A percentile compares a stretch with the other conserved stretches of the same genome.
These are phyloP conservation scores for Myotis findleyi DNA, from an alignment of 2,797 vertebrate genomes.

Conservation along the genomic window DNA sequence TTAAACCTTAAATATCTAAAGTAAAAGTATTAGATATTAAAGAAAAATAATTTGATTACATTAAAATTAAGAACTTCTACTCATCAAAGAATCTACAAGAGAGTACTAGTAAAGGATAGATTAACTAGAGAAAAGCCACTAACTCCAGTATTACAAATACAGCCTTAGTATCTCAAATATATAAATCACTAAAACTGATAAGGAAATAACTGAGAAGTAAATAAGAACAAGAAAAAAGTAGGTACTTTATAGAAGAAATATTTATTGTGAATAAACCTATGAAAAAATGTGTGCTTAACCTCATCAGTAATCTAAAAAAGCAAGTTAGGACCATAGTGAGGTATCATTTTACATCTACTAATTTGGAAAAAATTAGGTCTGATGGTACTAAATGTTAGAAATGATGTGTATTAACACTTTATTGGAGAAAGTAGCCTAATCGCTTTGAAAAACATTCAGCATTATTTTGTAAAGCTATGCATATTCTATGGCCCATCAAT, in stretches of 20 bases:
- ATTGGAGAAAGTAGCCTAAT: not conserved
- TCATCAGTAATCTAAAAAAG: conserved; percentile 20
- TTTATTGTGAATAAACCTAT: not conserved
- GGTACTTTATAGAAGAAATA: not conserved
- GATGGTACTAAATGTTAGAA: not conserved
- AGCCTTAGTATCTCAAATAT: not conserved
- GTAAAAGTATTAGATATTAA: conserved; percentile 10
- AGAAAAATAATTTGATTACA: not conserved
- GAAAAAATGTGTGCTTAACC: not conserved
- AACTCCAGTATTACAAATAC: not conserved
- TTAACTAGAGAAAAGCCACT: not conserved
- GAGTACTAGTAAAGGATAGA: not conserved
- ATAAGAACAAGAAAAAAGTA: not conserved
- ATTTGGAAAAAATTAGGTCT: conserved; percentile 14
- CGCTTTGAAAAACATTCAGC: not conserved
- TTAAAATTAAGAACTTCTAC: not conserved
- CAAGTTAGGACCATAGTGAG: not conserved
- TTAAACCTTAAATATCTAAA: not conserved
- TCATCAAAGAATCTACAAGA: not conserved
- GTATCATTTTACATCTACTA: not conserved
- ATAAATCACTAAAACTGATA: not conserved
- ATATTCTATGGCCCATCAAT: not conserved
- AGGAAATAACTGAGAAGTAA: not conserved
- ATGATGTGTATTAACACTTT: not conserved
- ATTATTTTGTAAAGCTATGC: not conserved